phyloP scores from a whole-genome alignment of 2,888 invertebrate species.

The Lycocerus yunnanus region DNA sequence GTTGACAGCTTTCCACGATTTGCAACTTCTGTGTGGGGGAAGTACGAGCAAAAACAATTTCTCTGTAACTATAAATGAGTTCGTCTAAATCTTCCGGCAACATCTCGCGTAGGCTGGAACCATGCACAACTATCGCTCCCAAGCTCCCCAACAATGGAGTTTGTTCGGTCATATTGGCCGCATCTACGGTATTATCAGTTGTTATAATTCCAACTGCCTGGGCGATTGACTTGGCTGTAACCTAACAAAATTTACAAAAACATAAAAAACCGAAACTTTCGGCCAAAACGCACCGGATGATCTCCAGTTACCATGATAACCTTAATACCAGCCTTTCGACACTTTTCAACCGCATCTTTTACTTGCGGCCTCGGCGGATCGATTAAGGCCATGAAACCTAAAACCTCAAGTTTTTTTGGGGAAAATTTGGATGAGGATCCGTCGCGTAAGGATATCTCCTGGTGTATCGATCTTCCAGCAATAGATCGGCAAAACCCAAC shows the following conservation, averaged over 20 bases:
- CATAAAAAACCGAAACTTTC: background rate
- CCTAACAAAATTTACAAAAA: conserved; percentile 34
- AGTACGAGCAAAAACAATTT: conserved; percentile 67
- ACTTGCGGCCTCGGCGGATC: conserved; percentile 71
- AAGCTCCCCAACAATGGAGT: conserved; percentile 40
- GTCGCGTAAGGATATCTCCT: conserved; percentile 64
- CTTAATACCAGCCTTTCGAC: conserved; percentile 78
- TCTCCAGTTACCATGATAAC: conserved; percentile 83
- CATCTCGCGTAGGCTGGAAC: conserved; percentile 57
- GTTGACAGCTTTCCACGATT: conserved; percentile 82
- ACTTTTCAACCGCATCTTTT: conserved; percentile 68
- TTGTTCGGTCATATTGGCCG: conserved; percentile 42
- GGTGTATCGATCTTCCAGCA: conserved; percentile 60
- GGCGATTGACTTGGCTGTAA: conserved; percentile 80
- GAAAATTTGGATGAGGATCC: conserved; percentile 69
- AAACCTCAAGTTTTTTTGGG: conserved; percentile 66
- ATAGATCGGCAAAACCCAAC: conserved; percentile 79
- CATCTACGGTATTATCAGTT: conserved; percentile 48
- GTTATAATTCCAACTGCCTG: conserved; percentile 75
- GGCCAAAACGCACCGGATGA: conserved; percentile 67
- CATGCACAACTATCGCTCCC: conserved; percentile 62
- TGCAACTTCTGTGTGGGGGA: conserved; percentile 62
- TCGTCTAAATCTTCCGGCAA: conserved; percentile 57
- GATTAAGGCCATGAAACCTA: conserved; percentile 67
- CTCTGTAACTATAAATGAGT: conserved; percentile 61